These are phyloP conservation scores for Noctua janthe DNA, from an alignment of 2,888 invertebrate genomes.

Conservation along the genomic window DNA sequence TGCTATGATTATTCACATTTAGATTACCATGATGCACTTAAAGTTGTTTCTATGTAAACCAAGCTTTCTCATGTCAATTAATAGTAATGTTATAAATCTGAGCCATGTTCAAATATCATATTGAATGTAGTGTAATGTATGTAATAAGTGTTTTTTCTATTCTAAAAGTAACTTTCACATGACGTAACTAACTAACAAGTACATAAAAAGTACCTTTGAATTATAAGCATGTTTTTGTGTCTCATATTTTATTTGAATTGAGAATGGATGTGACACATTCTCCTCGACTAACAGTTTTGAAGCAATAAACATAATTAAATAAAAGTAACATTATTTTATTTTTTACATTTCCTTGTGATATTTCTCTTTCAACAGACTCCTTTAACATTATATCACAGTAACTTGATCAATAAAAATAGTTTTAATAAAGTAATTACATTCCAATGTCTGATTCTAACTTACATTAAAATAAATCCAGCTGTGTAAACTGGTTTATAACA, in stretches of 20 bases:
- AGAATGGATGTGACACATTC: constrained; percentile 11
- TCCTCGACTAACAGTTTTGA: neutral
- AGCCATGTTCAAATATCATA: constrained; percentile 2
- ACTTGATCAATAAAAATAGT: constrained; percentile 22
- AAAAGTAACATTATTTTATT: constrained; percentile 11
- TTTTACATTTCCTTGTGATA: constrained; percentile 16
- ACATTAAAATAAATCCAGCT: neutral
- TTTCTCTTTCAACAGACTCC: constrained; percentile 2
- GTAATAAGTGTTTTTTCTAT: neutral
- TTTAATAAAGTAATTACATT: constrained; percentile 2
- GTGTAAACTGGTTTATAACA: too few relatives aligned
- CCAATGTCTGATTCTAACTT: neutral
- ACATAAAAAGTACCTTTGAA: constrained; percentile 19
- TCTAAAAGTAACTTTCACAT: constrained; percentile 5
- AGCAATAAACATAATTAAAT: constrained; percentile 33
- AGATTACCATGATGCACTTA: constrained; percentile 3
- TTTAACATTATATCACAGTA: constrained; percentile 59
- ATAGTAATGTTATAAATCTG: neutral
- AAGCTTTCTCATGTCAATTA: constrained; percentile 14
- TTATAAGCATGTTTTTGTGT: constrained; percentile 15
- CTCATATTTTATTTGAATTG: constrained; percentile 9
- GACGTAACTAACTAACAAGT: constrained; percentile 20
- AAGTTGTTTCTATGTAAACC: neutral
- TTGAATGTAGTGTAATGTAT: constrained; percentile 2
- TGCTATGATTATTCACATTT: constrained; percentile 9